Base-by-base conservation (phyloP, 2,113 vertebrate species). In the Oenanthe melanoleuca region DNA sequence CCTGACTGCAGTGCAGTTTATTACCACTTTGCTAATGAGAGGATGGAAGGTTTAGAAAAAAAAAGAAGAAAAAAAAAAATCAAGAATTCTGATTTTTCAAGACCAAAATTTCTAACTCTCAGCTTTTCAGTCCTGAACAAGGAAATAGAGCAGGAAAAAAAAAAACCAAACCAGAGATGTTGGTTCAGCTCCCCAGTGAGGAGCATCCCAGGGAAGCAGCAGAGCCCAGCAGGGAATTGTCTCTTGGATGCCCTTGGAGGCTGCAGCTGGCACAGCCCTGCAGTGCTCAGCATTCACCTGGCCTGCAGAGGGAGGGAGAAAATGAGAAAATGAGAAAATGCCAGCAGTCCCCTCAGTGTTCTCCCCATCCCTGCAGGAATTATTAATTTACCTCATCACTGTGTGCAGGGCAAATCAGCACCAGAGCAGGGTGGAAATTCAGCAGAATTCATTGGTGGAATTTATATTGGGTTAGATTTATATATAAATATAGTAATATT, bases 211-310 rank as follows among this genome's bases (percentile, higher is more conserved):
- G 4, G 64, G 38, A 38, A 53, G 26, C 31, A 60, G 25, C 53
- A n/a, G 49, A 70, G 16, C 25, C 63, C 57, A 22, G 28, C 22
- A 71, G 38, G 26, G 59, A 42, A 66, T 34, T 1, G 5, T 37
- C 61, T 50, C 11, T 9, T 3, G 47, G 38, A 21, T 72, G 67
- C 19, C 93, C 87, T 73, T 50, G 94, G 34, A 72, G 73, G 80
- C 64, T 63, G 86, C 20, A 5, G 55, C 71, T 26, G 75, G 14
- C 64, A 34, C 12, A 0, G 4, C 80, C 38, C 47, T 2, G 4
- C 64, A 29, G 57, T 89, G 95, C 93, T 93, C 89, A 34, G 92
- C 26, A 42, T 8, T 38, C 89, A 72, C 89, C 84, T 57, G 88
- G 55, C 86, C 94, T n/a, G 5, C 80, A 0, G 55, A 49, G 74